These are phyloP conservation scores for Stegastes partitus DNA, from an alignment of 2,113 vertebrate genomes.

Conservation along the genomic window DNA sequence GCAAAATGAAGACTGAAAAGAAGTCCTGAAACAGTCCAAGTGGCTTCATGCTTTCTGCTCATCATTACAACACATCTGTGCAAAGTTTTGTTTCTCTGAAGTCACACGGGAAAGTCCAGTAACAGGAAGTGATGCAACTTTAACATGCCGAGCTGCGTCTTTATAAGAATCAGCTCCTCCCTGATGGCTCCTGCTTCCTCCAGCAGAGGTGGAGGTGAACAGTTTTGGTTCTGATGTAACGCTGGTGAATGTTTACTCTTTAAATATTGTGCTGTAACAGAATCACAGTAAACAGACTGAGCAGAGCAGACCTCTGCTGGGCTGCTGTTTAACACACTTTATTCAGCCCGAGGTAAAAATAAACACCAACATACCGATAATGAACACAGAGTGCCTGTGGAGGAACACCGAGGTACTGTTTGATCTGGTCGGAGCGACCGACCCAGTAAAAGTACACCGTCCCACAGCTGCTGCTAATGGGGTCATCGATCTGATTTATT, in stretches of 20 bases:
- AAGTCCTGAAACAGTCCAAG: background rate
- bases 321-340: too few relatives aligned
- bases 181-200: too few relatives aligned
- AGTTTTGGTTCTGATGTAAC: too few relatives aligned
- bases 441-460: background rate
- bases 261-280: too few relatives aligned
- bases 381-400: background rate
- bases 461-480: background rate
- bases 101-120: background rate
- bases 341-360: background rate
- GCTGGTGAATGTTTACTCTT: too few relatives aligned
- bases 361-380: constrained; percentile 4
- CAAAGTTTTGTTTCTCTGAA: constrained; percentile 28
- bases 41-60: background rate
- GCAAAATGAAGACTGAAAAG: too few relatives aligned
- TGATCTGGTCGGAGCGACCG: background rate
- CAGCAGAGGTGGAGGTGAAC: too few relatives aligned
- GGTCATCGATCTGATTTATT: too few relatives aligned
- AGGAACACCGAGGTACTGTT: constrained; percentile 23
- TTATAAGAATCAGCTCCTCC: too few relatives aligned
- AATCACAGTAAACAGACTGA: too few relatives aligned
- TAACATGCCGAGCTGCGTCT: background rate
- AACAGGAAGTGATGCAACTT: constrained; percentile 27
- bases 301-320: too few relatives aligned
- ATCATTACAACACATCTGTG: background rate